These are phyloP conservation scores for Mesitornis unicolor DNA, from an alignment of 2,113 vertebrate species.

Conservation along the genomic window DNA sequence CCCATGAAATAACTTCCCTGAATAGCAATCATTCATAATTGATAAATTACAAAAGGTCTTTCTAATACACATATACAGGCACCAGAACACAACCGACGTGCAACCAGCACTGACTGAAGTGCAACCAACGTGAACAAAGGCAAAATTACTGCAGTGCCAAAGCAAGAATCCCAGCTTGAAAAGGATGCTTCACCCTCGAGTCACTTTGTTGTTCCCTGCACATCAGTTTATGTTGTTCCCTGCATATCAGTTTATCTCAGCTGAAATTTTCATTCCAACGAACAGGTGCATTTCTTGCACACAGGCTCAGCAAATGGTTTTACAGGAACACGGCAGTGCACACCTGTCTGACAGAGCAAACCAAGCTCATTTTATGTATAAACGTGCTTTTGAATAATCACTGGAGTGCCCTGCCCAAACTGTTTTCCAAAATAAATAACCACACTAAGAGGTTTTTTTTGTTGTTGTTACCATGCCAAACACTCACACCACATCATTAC, in stretches of 20 bases:
- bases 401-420: background rate
- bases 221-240: background rate
- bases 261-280: background rate
- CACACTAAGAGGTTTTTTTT: background rate
- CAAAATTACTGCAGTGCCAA: background rate
- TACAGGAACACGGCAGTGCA: background rate
- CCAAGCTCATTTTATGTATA: background rate
- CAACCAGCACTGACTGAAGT: background rate
- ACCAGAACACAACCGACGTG: background rate
- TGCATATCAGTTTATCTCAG: background rate
- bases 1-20: constrained; percentile 7
- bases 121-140: background rate
- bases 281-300: background rate
- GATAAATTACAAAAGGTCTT: background rate
- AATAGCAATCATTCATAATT: background rate
- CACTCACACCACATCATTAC: background rate
- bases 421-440: background rate
- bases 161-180: background rate
- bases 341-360: background rate
- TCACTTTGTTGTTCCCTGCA: background rate
- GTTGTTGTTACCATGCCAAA: background rate
- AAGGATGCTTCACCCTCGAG: background rate
- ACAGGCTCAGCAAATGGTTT: background rate
- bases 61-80: background rate
- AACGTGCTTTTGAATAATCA: background rate